These are phyloP conservation scores for Gastrophysa polygoni DNA, from an alignment of 2,888 invertebrate genomes.

Conservation along the genomic window DNA sequence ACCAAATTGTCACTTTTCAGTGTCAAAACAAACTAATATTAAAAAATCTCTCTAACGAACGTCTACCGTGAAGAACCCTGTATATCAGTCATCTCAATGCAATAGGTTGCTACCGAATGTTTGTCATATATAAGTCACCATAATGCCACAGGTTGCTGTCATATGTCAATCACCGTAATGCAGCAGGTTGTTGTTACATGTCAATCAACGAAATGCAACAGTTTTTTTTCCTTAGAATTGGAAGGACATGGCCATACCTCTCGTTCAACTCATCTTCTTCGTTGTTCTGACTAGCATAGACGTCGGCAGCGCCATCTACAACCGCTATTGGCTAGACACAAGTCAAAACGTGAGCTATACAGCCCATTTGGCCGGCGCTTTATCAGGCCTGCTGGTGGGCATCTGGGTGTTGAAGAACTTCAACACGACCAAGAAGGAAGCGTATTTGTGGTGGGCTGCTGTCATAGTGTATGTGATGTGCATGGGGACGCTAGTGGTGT, in stretches of 20 bases:
- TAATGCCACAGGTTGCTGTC: too few species aligned
- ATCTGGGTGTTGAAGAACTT: constrained; percentile 69
- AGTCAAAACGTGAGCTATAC: constrained; percentile 85
- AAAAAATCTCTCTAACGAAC: too few species aligned
- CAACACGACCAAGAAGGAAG: constrained; percentile 65
- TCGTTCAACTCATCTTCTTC: constrained; percentile 82
- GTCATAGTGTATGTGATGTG: constrained; percentile 72
- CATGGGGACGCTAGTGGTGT: constrained; percentile 63
- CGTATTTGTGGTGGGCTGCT: constrained; percentile 69
- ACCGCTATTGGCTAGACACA: constrained; percentile 72
- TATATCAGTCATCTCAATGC: too few species aligned
- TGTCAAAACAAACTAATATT: too few species aligned
- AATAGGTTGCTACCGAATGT: too few species aligned
- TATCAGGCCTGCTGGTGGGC: constrained; percentile 80
- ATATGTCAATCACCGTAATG: too few species aligned
- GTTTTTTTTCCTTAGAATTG: constrained; percentile 80
- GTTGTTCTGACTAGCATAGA: constrained; percentile 80
- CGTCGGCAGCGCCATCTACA: constrained; percentile 87
- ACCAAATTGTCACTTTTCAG: too few species aligned
- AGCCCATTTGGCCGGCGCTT: constrained; percentile 85
- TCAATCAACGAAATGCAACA: too few species aligned
- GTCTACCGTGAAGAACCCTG: too few species aligned
- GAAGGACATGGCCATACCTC: constrained; percentile 93
- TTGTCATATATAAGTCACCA: too few species aligned
- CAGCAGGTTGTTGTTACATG: too few species aligned